Conservation (phyloP, 2,888 invertebrate species). For the Thereva unica region DNA sequence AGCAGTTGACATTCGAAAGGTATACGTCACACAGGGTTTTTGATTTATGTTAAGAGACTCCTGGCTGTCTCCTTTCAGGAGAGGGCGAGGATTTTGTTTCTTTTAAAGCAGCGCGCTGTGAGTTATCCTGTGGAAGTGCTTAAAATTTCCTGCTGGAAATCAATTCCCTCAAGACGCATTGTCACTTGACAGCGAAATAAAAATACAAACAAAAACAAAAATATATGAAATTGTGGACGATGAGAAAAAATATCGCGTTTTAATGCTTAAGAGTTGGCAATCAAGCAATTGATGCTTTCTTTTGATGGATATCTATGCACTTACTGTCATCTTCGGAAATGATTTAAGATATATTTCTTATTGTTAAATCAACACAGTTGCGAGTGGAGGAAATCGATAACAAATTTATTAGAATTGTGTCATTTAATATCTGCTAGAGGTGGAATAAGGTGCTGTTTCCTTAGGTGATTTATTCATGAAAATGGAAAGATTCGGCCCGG, state of each 20-base stretch:
- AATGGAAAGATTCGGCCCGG: no score
- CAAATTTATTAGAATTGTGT: no score
- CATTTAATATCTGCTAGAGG: no score
- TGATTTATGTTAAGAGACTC: conserved; percentile 39
- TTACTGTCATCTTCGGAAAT: no score
- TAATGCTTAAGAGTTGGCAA: not conserved
- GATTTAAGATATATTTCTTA: no score
- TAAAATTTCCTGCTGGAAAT: not conserved
- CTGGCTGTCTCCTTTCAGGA: conserved; percentile 36
- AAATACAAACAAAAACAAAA: not conserved
- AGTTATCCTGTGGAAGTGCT: conserved; percentile 24
- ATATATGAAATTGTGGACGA: not conserved
- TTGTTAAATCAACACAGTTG: no score
- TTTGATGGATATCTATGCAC: no score
- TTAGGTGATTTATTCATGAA: no score
- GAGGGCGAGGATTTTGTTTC: conserved; percentile 13
- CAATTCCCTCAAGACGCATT: conserved; percentile 16
- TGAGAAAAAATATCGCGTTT: conserved; percentile 2
- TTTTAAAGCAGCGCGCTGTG: conserved; percentile 18
- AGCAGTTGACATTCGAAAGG: conserved; percentile 37
- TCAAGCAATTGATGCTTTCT: no score
- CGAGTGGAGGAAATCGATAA: no score
- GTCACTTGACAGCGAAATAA: conserved; percentile 26
- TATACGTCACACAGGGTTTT: conserved; percentile 35
- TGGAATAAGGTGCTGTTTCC: no score